Percentiles rank a stretch among this genome's conserved stretches.
These are phyloP conservation scores for Python bivittatus DNA, from an alignment of 2,113 vertebrate genomes.

Conservation along the genomic window DNA sequence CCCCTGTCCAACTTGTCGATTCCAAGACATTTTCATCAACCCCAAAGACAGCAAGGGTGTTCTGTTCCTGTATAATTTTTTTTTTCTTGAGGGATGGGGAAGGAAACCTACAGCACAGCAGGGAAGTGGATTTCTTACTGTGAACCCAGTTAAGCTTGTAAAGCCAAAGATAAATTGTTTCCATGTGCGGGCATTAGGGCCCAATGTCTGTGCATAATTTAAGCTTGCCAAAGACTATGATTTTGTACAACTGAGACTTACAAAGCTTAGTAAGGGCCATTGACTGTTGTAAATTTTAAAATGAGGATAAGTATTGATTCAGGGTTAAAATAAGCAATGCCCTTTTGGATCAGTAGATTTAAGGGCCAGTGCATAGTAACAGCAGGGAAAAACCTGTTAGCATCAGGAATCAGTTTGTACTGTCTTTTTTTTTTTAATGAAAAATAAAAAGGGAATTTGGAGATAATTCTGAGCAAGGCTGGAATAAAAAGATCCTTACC, in stretches of 20 bases:
- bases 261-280: constrained; percentile 43
- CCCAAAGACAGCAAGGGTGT: constrained; percentile 54
- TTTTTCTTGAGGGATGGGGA: constrained; percentile 25
- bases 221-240: constrained; percentile 59
- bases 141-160: constrained; percentile 70
- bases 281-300: constrained; percentile 54
- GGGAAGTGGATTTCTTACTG: constrained; percentile 65
- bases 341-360: constrained; percentile 27
- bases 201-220: constrained; percentile 73
- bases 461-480: not conserved
- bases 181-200: constrained; percentile 57
- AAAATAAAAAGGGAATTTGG: not conserved
- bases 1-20: constrained; percentile 46
- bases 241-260: constrained; percentile 44
- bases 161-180: constrained; percentile 73
- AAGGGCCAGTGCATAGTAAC: constrained; percentile 19
- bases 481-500: not conserved
- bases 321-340: constrained; percentile 35
- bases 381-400: constrained; percentile 5
- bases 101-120: constrained; percentile 50
- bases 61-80: constrained; percentile 66
- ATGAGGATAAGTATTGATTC: constrained; percentile 26
- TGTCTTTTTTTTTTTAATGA: not conserved
- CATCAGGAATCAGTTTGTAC: not conserved
- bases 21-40: constrained; percentile 49